A percentile compares a stretch with the other conserved stretches of the same genome.
phyloP scores from a whole-genome alignment of 2,797 vertebrate genomes.

The Coregonus sp. region DNA sequence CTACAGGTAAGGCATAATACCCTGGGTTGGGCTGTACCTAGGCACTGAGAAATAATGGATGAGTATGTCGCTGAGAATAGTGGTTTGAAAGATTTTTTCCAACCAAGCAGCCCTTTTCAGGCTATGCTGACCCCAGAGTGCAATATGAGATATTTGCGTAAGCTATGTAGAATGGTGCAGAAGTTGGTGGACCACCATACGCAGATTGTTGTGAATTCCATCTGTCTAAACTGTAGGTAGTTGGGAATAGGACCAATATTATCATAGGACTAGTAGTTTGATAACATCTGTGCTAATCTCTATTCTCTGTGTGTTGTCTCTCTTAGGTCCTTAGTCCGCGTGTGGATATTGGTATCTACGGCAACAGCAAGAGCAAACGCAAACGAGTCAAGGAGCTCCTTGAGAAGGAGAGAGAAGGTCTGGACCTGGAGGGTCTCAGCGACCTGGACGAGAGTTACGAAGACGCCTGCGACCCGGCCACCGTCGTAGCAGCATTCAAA shows the following conservation, averaged over 20 bases:
- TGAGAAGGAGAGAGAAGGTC: conserved; percentile 88
- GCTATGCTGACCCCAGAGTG: too few relatives aligned
- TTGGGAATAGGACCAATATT: not conserved
- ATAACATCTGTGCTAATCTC: not conserved
- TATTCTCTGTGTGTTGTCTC: not conserved
- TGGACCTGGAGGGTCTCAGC: conserved; percentile 86
- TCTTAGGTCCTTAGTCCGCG: conserved; percentile 92
- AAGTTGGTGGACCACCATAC: not conserved
- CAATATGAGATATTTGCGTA: not conserved
- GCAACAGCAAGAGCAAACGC: conserved; percentile 91
- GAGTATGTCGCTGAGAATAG: not conserved
- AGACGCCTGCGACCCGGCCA: conserved; percentile 87
- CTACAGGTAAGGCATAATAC: conserved; percentile 81
- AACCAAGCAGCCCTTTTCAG: too few relatives aligned
- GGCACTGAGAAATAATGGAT: not conserved
- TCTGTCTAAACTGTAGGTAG: not conserved
- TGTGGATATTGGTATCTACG: conserved; percentile 91
- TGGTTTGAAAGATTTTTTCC: too few relatives aligned
- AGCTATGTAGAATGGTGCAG: not conserved
- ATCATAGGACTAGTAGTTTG: not conserved
- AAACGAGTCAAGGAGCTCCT: conserved; percentile 91
- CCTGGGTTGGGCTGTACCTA: not conserved
- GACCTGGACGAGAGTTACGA: conserved; percentile 88
- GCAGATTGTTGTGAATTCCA: not conserved
- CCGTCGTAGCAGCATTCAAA: conserved; percentile 94